Base-by-base conservation (phyloP, 2,113 vertebrate species). In the Nothoprocta pentlandii region DNA sequence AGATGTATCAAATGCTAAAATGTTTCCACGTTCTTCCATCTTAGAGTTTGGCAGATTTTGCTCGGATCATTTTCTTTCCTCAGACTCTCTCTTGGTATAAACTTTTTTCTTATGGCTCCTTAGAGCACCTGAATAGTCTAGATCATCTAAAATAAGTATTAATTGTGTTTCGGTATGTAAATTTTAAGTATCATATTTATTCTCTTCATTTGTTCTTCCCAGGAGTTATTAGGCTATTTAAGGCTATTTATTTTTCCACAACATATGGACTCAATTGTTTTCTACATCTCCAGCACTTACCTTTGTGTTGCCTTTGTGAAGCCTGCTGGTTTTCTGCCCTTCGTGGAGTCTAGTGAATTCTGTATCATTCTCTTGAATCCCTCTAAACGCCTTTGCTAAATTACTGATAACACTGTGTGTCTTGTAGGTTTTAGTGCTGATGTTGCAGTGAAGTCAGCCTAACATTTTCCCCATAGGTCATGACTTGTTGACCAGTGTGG, bases 391-490 rank as follows among this genome's bases (percentile, higher is more conserved):
- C 42, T 44, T 78, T 83, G 42, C 77, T 90, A 69, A 90, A 88
- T 49, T 81, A 47, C 22, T 64, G 56, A 4, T 78, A 90, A 71
- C 7, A 79, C 34, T 21, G 12, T 53, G 19, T 54, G 53, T 58
- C 69, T 62, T 90, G 42, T 44, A n/a, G 36, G 12, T 83, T 85
- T 69, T 64, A 91, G 66, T 41, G 20, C 19, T 78, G 79, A 69
- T 94, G 34, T 75, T 94, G 92, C 69, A 94, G 69, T 94, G 90
- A 94, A 49, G 62, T 96, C 94, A 95, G 74, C 44, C 14, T 73
- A 92, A 83, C 62, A 76, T 86, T 95, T 95, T 87, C 59, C 42
- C 41, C 49, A 21, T 42, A 69, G 90, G 85, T 97, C 83, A 69
- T 10, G 81, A 83, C 58, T 86, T 76, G 44, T 54, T 94, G 86